Evolutionary conservation across 2,888 invertebrate genomes (phyloP).

Genomic region (Thalpophila matura): DNA sequence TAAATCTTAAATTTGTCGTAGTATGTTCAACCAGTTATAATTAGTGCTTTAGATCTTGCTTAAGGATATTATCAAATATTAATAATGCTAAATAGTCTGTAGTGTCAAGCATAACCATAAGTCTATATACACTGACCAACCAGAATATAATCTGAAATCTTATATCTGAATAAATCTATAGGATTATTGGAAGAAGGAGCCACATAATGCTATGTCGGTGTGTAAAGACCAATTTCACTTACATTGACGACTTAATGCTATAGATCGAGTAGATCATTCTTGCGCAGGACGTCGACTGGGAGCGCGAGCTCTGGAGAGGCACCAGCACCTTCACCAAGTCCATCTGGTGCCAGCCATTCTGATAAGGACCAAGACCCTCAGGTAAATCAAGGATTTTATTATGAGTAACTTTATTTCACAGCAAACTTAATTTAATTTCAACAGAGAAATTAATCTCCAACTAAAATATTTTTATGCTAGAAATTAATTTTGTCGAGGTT

Average conservation of each 20-base stretch:
- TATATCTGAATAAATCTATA: background rate
- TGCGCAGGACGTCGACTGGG: conserved; percentile 89
- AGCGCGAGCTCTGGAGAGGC: conserved; percentile 88
- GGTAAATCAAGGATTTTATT: conserved; percentile 79
- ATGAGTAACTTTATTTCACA: background rate
- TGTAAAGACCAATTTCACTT: conserved; percentile 77
- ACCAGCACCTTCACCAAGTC: conserved; percentile 92
- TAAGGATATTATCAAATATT: conserved; percentile 53
- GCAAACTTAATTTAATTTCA: conserved; percentile 5
- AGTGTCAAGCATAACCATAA: conserved; percentile 75
- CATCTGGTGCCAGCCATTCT: conserved; percentile 97
- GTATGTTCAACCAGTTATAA: background rate
- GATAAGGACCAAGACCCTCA: conserved; percentile 97
- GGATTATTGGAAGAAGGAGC: conserved; percentile 7
- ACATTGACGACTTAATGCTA: conserved; percentile 85
- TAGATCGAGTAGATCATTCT: conserved; percentile 89
- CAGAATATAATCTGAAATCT: background rate
- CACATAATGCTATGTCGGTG: conserved; percentile 68
- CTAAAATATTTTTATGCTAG: conserved; percentile 10
- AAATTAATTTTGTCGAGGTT: conserved; percentile 5
- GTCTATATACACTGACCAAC: conserved; percentile 77
- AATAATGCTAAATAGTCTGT: conserved; percentile 60
- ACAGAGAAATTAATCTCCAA: conserved; percentile 14
- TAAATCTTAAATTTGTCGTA: background rate
- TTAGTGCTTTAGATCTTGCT: conserved; percentile 23